A percentile compares a stretch with the other conserved stretches of the same genome.
Conservation (phyloP, 2,888 invertebrate species). For the Andricus curvator region DNA sequence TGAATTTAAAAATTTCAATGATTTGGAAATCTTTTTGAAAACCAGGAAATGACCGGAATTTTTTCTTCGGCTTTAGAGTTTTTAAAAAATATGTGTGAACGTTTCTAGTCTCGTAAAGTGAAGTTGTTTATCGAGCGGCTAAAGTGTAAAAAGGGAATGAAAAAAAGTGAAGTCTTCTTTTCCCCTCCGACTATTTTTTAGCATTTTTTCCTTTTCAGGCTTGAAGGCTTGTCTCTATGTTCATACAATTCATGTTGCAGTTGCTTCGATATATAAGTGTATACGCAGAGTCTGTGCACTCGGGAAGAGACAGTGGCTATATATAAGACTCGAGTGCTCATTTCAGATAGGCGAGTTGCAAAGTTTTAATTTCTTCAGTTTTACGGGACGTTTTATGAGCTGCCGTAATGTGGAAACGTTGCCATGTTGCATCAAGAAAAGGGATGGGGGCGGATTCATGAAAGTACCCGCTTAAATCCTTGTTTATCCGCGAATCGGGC, state of each 20-base stretch:
- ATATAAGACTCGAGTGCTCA: constrained; percentile 62
- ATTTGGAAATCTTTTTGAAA: no score
- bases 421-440: constrained; percentile 37
- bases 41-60: no score
- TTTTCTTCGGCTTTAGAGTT: no score
- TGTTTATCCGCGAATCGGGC: constrained; percentile 51
- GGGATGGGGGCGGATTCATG: constrained; percentile 46
- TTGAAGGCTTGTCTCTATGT: background rate
- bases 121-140: background rate
- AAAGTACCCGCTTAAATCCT: constrained; percentile 56
- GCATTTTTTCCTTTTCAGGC: background rate
- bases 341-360: constrained; percentile 68
- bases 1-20: no score
- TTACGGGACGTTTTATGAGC: constrained; percentile 69
- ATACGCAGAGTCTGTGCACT: background rate
- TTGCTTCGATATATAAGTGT: background rate
- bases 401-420: constrained; percentile 58
- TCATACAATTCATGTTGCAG: background rate
- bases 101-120: background rate
- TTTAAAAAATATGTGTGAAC: background rate
- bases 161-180: background rate
- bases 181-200: background rate
- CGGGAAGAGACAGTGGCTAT: constrained; percentile 39
- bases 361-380: constrained; percentile 72
- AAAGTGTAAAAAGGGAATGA: background rate